Percentiles rank a stretch among this genome's conserved stretches.
phyloP scores from a whole-genome alignment of 2,797 vertebrate species.

The Cryptoprocta ferox region DNA sequence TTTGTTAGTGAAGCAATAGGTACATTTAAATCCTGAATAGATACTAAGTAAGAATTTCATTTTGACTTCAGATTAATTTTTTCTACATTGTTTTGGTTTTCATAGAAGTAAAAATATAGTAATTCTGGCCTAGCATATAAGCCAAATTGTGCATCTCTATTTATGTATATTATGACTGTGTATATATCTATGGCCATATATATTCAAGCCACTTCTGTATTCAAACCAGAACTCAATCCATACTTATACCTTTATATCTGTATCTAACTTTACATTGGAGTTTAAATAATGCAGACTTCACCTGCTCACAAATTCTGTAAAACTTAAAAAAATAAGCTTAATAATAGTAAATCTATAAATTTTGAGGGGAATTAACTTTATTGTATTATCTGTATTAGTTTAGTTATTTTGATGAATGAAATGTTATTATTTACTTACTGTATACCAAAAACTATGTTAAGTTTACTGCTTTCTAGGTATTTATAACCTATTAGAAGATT shows the following conservation, averaged over 20 bases:
- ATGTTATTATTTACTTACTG: neutral
- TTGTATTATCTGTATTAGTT: neutral
- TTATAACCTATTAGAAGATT: neutral
- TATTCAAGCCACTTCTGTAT: neutral
- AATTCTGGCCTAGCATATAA: neutral
- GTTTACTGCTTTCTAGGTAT: neutral
- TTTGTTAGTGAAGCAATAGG: neutral
- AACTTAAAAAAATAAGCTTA: neutral
- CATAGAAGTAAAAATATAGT: neutral
- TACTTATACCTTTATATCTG: neutral
- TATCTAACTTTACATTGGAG: neutral
- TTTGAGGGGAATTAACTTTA: neutral
- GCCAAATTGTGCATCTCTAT: neutral
- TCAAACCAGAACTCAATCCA: neutral
- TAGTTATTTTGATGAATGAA: neutral
- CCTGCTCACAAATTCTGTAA: neutral
- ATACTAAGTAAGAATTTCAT: neutral
- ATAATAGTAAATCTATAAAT: neutral
- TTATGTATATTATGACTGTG: neutral
- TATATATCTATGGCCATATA: neutral
- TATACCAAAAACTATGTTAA: neutral
- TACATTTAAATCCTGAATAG: neutral
- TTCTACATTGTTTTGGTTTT: neutral
- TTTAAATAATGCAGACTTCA: neutral
- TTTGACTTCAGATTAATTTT: neutral